phyloP scores from a whole-genome alignment of 2,888 invertebrate species.

The Phaonia tiefii region DNA sequence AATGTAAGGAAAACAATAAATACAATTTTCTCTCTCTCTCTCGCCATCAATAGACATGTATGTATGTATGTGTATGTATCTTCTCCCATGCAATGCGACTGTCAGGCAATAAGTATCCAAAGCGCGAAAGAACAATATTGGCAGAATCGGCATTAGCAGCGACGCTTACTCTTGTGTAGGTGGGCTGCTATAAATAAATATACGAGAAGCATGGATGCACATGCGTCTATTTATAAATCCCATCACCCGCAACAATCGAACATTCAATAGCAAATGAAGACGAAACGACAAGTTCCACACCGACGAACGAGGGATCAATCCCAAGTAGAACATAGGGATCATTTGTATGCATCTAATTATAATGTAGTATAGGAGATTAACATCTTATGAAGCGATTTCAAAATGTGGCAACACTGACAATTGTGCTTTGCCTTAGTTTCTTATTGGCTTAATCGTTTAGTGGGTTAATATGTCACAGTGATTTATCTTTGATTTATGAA shows the following conservation, averaged over 20 bases:
- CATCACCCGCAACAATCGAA: neutral
- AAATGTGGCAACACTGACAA: slow-evolving; percentile 1
- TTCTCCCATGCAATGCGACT: too few relatives aligned
- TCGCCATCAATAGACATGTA: too few relatives aligned
- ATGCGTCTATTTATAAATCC: slow-evolving; percentile 11
- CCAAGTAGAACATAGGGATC: neutral
- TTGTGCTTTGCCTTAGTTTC: neutral
- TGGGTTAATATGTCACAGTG: neutral
- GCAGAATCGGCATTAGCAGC: neutral
- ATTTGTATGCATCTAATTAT: too few relatives aligned
- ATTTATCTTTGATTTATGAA: neutral
- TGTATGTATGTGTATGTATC: too few relatives aligned
- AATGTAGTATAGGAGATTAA: too few relatives aligned
- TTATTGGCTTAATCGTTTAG: too few relatives aligned
- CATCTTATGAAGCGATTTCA: neutral
- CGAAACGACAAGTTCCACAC: neutral
- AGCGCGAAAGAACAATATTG: neutral
- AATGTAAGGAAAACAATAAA: too few relatives aligned
- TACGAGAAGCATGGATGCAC: neutral
- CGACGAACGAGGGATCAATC: neutral
- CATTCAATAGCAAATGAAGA: neutral
- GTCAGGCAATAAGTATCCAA: too few relatives aligned
- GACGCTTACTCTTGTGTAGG: slow-evolving; percentile 2
- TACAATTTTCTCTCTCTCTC: too few relatives aligned
- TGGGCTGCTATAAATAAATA: slow-evolving; percentile 6